A percentile compares a stretch with the other conserved stretches of the same genome.
phyloP scores from a whole-genome alignment of 2,113 vertebrate genomes.

The Suncus etruscus region DNA sequence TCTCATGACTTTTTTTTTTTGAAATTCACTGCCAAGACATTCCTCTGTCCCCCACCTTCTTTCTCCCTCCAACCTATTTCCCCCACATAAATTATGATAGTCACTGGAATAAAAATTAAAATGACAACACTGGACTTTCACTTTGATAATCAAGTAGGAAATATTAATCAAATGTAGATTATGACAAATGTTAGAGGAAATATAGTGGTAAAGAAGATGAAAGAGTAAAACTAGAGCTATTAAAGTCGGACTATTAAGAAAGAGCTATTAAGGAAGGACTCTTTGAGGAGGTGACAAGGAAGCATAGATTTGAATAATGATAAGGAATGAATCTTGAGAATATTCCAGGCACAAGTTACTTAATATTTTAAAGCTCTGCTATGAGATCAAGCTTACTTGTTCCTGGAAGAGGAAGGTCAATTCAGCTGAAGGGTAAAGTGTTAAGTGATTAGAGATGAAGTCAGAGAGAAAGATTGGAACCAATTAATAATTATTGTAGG shows the following conservation, averaged over 20 bases:
- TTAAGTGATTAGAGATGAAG: slow-evolving; percentile 17
- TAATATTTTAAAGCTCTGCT: background rate
- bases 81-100: background rate
- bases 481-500: background rate
- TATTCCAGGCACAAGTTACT: background rate
- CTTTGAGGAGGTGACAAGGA: background rate
- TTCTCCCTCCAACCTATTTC: too few relatives aligned
- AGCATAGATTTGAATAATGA: slow-evolving; percentile 4
- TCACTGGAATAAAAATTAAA: background rate
- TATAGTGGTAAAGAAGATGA: background rate
- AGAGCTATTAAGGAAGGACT: background rate
- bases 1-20: too few relatives aligned
- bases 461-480: slow-evolving; percentile 24
- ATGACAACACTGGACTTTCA: background rate
- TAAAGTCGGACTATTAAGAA: background rate
- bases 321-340: background rate
- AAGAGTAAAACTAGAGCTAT: background rate
- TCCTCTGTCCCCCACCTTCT: too few relatives aligned
- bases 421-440: background rate
- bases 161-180: background rate
- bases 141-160: background rate
- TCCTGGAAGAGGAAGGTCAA: slow-evolving; percentile 44
- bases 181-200: slow-evolving; percentile 16
- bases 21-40: too few relatives aligned
- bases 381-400: background rate